Evolutionary conservation across 1,140 invertebrate genomes (phyloP).

Genomic region (Pygmarrhopalites habei): DNA sequence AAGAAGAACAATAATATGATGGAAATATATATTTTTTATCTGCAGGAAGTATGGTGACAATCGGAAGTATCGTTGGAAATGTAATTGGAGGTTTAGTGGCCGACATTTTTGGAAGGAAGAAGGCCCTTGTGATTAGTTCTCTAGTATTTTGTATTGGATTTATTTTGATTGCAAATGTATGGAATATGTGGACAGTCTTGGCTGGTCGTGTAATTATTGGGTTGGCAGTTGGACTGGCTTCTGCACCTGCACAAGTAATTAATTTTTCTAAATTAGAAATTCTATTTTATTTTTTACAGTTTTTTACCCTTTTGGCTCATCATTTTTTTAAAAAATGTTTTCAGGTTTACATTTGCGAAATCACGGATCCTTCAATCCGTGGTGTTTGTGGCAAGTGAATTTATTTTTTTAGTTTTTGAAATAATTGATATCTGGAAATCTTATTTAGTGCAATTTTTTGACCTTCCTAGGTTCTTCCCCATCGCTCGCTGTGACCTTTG

Average conservation of each 20-base stretch:
- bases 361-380: slow-evolving; percentile 46
- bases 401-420: too few species aligned
- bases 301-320: too few species aligned
- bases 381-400: slow-evolving; percentile 48
- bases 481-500: slow-evolving; percentile 47
- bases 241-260: slow-evolving; percentile 33
- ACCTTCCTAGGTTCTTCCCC: too few species aligned
- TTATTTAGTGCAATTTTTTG: too few species aligned
- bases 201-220: slow-evolving; percentile 33
- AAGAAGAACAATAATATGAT: too few species aligned
- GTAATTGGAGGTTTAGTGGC: slow-evolving; percentile 28
- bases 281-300: too few species aligned
- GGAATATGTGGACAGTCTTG: slow-evolving; percentile 20
- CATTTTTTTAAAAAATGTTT: too few species aligned
- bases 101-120: slow-evolving; percentile 35
- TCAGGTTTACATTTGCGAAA: slow-evolving; percentile 50
- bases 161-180: slow-evolving; percentile 31
- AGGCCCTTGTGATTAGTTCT: slow-evolving; percentile 32
- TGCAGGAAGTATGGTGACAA: slow-evolving; percentile 30
- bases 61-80: slow-evolving; percentile 37
- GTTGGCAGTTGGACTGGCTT: slow-evolving; percentile 33
- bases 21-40: not conserved
- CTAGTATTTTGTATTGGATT: slow-evolving; percentile 32
- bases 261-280: too few species aligned
- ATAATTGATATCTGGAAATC: too few species aligned